phyloP scores from a whole-genome alignment of 2,797 vertebrate genomes.

The Syndactyla subalaris region DNA sequence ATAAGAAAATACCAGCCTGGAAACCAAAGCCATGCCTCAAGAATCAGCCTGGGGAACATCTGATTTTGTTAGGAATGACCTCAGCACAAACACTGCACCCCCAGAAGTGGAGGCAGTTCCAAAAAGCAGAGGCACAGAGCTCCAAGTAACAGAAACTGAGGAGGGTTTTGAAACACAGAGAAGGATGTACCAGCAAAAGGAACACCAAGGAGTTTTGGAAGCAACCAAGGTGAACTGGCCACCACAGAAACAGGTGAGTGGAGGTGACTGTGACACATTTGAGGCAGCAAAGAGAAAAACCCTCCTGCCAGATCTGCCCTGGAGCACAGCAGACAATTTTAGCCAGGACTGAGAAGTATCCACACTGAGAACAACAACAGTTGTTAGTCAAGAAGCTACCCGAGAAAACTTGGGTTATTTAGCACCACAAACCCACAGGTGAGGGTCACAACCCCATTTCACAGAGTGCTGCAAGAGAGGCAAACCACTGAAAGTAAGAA shows the following conservation, averaged over 20 bases:
- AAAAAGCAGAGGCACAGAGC: not conserved
- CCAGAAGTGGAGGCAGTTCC: not conserved
- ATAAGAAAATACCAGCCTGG: constrained; percentile 2
- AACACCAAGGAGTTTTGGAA: not conserved
- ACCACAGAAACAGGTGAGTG: not conserved
- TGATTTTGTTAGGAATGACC: not conserved
- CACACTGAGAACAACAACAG: not conserved
- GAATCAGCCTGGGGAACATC: not conserved
- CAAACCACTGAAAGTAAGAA: not conserved
- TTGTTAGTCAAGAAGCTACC: not conserved
- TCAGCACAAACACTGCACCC: not conserved
- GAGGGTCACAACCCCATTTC: not conserved
- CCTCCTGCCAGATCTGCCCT: not conserved
- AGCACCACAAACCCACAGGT: not conserved
- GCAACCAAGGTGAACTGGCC: not conserved
- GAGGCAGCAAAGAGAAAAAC: not conserved
- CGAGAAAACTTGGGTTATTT: not conserved
- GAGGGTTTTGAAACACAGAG: not conserved
- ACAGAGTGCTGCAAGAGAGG: not conserved
- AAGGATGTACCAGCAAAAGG: not conserved
- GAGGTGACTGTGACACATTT: not conserved
- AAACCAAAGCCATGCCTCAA: constrained; percentile 24
- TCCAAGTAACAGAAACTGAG: not conserved
- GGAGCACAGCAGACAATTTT: not conserved
- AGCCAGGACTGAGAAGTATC: not conserved